A percentile compares a stretch with the other conserved stretches of the same genome.
phyloP scores from a whole-genome alignment of 2,113 vertebrate species.

The Tinamus guttatus region DNA sequence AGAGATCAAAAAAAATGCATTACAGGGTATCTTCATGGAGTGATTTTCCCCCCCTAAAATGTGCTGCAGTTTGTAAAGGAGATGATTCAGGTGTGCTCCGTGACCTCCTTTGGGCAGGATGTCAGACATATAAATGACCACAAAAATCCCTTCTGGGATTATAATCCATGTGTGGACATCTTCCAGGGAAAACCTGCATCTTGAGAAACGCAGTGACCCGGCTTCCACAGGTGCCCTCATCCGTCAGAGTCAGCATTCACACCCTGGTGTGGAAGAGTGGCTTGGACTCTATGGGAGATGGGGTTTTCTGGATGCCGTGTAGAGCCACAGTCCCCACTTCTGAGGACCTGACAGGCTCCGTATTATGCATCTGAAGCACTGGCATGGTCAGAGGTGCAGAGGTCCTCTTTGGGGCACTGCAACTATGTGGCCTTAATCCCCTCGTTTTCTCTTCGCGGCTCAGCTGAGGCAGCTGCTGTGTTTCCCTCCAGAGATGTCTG shows the following conservation, averaged over 20 bases:
- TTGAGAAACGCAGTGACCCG: not conserved
- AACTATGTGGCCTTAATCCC: not conserved
- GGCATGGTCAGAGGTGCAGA: not conserved
- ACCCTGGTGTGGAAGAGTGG: not conserved
- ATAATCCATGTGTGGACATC: not conserved
- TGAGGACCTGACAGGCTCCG: not conserved
- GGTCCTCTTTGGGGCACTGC: not conserved
- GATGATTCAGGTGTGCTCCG: not conserved
- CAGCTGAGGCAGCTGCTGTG: not conserved
- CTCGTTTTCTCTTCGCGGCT: conserved; percentile 1
- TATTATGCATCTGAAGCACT: accelerated
- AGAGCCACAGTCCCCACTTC: not conserved
- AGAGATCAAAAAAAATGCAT: not conserved
- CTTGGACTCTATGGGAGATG: not conserved
- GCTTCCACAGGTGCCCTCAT: not conserved
- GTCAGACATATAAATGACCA: not conserved
- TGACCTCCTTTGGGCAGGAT: not conserved
- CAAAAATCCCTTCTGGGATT: not conserved
- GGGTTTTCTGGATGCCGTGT: not conserved
- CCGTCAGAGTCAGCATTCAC: not conserved
- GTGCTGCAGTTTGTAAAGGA: not conserved
- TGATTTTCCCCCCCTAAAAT: not conserved
- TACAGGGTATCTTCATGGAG: not conserved
- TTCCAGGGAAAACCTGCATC: not conserved
- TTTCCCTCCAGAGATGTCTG: not conserved